Conservation (phyloP, 2,888 invertebrate species). For the Pterostichus madidus region DNA sequence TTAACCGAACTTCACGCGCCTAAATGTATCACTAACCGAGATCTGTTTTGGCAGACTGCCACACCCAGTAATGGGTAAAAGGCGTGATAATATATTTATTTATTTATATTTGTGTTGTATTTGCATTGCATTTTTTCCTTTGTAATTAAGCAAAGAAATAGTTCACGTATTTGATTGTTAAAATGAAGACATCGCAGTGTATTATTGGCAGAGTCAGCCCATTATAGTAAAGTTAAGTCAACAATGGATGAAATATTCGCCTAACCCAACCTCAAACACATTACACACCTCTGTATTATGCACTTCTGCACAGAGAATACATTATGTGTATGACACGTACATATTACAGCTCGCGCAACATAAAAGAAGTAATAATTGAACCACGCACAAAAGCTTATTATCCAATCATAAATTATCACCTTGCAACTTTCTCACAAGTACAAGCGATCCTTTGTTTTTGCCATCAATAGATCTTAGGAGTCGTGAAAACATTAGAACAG, state of each 20-base stretch:
- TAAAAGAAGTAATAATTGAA: constrained; percentile 51
- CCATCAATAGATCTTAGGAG: neutral
- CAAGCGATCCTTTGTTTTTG: constrained; percentile 26
- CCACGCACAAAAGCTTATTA: constrained; percentile 44
- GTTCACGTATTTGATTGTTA: neutral
- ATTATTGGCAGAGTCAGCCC: constrained; percentile 27
- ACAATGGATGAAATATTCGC: constrained; percentile 47
- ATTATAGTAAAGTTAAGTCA: constrained; percentile 19
- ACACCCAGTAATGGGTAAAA: no score
- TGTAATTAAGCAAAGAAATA: neutral
- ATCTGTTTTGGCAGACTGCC: no score
- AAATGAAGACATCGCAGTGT: constrained; percentile 25
- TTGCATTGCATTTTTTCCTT: no score
- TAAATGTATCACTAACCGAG: no score
- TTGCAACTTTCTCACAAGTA: constrained; percentile 30
- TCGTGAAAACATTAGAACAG: constrained; percentile 36
- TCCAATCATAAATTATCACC: constrained; percentile 51
- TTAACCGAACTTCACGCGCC: no score
- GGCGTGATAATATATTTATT: no score
- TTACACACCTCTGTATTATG: constrained; percentile 36
- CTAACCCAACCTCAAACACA: constrained; percentile 26
- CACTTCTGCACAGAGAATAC: neutral
- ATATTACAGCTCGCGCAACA: constrained; percentile 36
- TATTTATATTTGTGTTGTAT: no score
- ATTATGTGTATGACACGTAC: constrained; percentile 46